Percentiles rank a stretch among this genome's conserved stretches.
Conservation (phyloP, 2,113 vertebrate genomes). For the Poecile atricapillus region DNA sequence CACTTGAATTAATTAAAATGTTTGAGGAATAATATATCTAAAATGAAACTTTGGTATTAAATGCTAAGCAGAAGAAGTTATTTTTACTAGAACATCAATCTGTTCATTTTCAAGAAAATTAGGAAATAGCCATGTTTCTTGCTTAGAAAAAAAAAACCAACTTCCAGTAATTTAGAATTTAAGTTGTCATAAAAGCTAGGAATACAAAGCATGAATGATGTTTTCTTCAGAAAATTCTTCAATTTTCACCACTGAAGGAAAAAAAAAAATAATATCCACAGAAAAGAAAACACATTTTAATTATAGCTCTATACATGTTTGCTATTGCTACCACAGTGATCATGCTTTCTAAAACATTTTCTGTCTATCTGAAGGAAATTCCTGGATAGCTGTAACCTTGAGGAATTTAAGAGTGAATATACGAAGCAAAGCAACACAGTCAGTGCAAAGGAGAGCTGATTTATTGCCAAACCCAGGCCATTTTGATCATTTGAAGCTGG, state of each 20-base stretch:
- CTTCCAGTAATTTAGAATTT: background rate
- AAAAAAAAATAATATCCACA: background rate
- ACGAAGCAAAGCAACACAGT: fast-evolving
- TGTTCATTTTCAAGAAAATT: background rate
- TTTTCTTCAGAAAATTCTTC: background rate
- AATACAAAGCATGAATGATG: background rate
- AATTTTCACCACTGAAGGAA: background rate
- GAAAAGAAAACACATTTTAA: background rate
- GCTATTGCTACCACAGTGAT: background rate
- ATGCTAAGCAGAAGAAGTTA: background rate
- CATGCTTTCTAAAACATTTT: background rate
- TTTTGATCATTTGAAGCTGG: too few species aligned
- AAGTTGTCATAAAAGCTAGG: background rate
- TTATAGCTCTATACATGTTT: background rate
- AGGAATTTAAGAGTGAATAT: background rate
- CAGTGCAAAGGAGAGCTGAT: background rate
- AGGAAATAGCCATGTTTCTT: background rate
- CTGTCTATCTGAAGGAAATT: background rate
- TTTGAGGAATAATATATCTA: background rate
- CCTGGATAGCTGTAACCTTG: background rate
- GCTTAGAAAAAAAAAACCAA: background rate
- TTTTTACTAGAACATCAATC: background rate
- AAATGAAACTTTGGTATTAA: background rate
- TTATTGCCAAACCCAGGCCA: background rate
- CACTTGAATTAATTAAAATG: background rate